Evolutionary conservation across 2,888 invertebrate genomes (phyloP), one percentile per base, ranked within the genome.

Genomic region (Hydropsyche betteni): DNA sequence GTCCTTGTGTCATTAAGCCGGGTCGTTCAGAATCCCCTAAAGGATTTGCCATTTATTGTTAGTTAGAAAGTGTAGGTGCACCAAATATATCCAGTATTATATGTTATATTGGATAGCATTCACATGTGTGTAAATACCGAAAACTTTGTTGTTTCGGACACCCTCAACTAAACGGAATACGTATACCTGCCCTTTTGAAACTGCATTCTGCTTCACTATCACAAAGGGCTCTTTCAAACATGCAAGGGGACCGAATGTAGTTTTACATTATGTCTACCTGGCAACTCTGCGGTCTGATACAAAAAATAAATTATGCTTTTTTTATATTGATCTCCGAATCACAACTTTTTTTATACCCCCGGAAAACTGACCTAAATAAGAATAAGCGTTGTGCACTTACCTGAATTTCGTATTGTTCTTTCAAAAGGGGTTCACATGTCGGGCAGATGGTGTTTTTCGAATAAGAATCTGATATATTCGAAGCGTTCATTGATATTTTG

Each of bases 71-170:
- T 24, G 24, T 24, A 24, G 24, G 24, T 24, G 12, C 8, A 51
- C 51, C 51, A 2, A 51, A 53, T 53, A n/a, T 53, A 6, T 10
- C 51, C 12, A 10, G 7, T 6, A n/a, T n/a, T n/a, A n/a, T n/a
- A n/a, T 14, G 53, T 58, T 16, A 24, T 14, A 24, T 14, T 58
- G 24, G 14, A 24, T 5, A 16, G 24, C 34, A 53, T 34, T 53
- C 24, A 53, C 8, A 34, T 52, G 53, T 53, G 70, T 53, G 53
- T 24, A 70, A 53, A 70, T 70, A 33, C 34, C 34, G n/a, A 34
- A 69, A 50, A 38, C 10, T n/a, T 14, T 34, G 53, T 53, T 70
- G 53, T 53, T 70, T 53, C 55, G 24, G 51, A 51, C 8, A 58
- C 24, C 58, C 58, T 58, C 58, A 53, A 14, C 53, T 14, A 53